Percentiles rank a stretch among this genome's conserved stretches.
Conservation (phyloP, 1,140 invertebrate species). For the Papilio aristodemus region DNA sequence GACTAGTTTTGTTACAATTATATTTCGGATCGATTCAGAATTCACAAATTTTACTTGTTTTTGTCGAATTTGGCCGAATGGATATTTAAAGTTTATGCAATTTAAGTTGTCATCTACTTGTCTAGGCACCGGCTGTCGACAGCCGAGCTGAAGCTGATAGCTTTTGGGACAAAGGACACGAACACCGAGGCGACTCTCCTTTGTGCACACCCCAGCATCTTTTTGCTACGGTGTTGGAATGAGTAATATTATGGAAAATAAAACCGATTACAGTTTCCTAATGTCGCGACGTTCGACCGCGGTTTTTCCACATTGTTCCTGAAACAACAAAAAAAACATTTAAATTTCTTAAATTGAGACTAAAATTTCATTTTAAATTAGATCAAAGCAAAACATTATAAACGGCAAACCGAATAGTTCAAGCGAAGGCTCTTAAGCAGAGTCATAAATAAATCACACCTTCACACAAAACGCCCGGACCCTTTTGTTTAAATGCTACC, state of each 20-base stretch:
- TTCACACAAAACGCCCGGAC: conserved; percentile 61
- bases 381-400: conserved; percentile 34
- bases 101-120: conserved; percentile 62
- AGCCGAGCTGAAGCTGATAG: conserved; percentile 67
- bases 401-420: conserved; percentile 56
- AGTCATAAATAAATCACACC: conserved; percentile 79
- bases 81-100: conserved; percentile 41
- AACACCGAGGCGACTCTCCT: conserved; percentile 66
- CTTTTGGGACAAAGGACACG: conserved; percentile 47
- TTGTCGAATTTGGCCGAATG: conserved; percentile 47
- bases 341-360: conserved; percentile 38
- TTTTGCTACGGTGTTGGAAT: conserved; percentile 60
- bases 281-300: conserved; percentile 39
- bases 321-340: conserved; percentile 65
- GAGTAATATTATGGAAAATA: conserved; percentile 43
- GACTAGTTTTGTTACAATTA: conserved; percentile 65
- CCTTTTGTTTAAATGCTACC: conserved; percentile 79
- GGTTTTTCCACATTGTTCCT: conserved; percentile 70
- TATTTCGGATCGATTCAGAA: conserved; percentile 36
- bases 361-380: background rate
- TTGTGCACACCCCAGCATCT: conserved; percentile 77
- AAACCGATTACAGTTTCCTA: conserved; percentile 49
- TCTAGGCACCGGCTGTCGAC: conserved; percentile 76
- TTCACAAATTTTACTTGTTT: conserved; percentile 42
- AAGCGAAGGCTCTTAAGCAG: conserved; percentile 62